Evolutionary conservation across 2,113 vertebrate genomes (phyloP).

Genomic region (Catharus bicknelli): DNA sequence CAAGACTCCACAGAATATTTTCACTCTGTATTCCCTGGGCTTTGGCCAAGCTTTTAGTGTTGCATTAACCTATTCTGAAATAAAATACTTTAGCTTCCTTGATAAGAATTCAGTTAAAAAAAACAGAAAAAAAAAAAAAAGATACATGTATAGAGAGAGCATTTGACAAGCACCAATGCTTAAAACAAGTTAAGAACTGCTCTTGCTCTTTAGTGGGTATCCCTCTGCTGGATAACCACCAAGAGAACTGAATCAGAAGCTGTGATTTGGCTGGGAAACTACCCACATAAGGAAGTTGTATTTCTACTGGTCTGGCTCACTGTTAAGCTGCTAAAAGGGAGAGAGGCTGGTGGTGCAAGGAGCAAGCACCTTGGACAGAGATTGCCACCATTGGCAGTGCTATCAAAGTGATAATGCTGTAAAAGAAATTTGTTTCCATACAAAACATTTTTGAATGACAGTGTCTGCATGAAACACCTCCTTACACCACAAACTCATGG

Average conservation of each 20-base stretch:
- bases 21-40: background rate
- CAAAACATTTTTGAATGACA: background rate
- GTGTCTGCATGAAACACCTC: background rate
- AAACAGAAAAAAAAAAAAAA: no score
- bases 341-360: background rate
- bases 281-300: background rate
- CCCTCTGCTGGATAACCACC: background rate
- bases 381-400: background rate
- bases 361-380: conserved; percentile 64
- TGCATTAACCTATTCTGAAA: background rate
- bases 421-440: background rate
- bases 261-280: background rate
- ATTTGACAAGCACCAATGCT: background rate
- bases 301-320: background rate
- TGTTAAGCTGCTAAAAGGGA: background rate
- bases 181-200: background rate
- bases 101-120: background rate
- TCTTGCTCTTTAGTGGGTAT: background rate
- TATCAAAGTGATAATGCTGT: accelerated
- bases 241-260: background rate
- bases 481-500: background rate
- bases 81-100: background rate
- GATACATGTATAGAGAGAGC: no score
- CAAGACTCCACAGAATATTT: background rate
- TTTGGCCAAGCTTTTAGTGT: background rate